Evolutionary conservation across 2,797 vertebrate species (phyloP).

Genomic region (Acipenser transmontanus): DNA sequence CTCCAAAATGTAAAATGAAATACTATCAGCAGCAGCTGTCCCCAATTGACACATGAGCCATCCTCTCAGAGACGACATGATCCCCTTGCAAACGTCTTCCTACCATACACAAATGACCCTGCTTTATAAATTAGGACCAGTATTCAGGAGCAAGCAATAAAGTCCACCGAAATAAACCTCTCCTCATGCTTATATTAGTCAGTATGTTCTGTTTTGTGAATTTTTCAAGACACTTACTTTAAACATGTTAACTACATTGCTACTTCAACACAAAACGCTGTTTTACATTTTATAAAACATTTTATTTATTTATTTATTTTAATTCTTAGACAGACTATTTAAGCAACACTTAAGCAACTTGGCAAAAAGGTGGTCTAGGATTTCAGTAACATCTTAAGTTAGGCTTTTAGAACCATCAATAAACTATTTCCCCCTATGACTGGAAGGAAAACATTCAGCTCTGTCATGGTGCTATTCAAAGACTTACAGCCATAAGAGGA

Average conservation of each 20-base stretch:
- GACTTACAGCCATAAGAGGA: too few species aligned
- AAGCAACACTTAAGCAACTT: too few species aligned
- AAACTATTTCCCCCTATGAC: too few species aligned
- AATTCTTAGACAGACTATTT: too few species aligned
- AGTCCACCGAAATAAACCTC: conserved; percentile 39
- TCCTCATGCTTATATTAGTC: conserved; percentile 16
- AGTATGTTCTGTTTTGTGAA: conserved; percentile 1
- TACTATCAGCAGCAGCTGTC: conserved; percentile 52
- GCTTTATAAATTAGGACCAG: conserved; percentile 36
- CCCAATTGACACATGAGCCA: conserved; percentile 46
- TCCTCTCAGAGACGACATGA: conserved; percentile 45
- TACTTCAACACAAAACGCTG: not conserved
- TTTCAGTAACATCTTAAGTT: too few species aligned
- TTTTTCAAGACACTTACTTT: too few species aligned
- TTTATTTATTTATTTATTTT: not conserved
- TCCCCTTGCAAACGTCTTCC: conserved; percentile 43
- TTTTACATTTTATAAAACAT: not conserved
- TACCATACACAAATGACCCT: conserved; percentile 38
- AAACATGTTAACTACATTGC: too few species aligned
- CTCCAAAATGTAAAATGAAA: conserved; percentile 32
- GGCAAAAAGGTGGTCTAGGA: too few species aligned
- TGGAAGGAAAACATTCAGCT: too few species aligned
- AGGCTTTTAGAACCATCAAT: too few species aligned
- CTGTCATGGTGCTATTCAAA: too few species aligned
- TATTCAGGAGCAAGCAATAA: conserved; percentile 17